Base-by-base conservation (phyloP, 2,797 vertebrate genomes). In the Malacoraja senta region DNA sequence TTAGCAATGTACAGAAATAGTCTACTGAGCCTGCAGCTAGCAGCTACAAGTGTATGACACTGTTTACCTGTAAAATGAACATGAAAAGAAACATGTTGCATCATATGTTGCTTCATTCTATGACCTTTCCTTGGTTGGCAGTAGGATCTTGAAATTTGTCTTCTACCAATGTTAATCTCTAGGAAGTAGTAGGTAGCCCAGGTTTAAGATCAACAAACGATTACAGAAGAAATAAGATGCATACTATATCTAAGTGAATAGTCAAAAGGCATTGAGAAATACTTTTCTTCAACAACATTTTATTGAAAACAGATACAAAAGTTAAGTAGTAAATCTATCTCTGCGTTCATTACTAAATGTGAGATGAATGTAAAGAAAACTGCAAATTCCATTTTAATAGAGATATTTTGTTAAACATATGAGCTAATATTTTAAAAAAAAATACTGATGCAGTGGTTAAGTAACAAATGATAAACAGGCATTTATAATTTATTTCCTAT, bases 81-180 rank as follows among this genome's bases (percentile, higher is more conserved):
- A 78, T 2, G 44, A 81, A 78, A 78, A 3, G 3, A 26, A 81
- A 44, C 79, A 24, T 44, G 10, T 38, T 44, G 19, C 35, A 19
- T 17, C 78, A 80, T 44, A 19, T 12, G 35, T 80, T 21, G 38
- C 79, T 53, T 17, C 79, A 81, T 10, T 24, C 21, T 81, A 21
- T 44, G 8, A 21, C 2, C 7, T 21, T 78, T 78, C 77, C 77
- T 81, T 81, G 79, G 8, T 81, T 53, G 38, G 1, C 21, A 26
- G 79, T 9, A 81, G 79, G 19, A 21, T 0, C 8, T 53, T 53
- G 21, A 9, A 44, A 81, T 81, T 81, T 53, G 35, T 53, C 38
- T 81, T 81, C 79, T 26, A 81, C 38, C 38, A 81, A 81, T 81
- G 79, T 81, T 95, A 95, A 65, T 1, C 0, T 3, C 63, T 93